Base-by-base conservation (phyloP, 2,797 vertebrate species). In the Acanthurus leucopareius region DNA sequence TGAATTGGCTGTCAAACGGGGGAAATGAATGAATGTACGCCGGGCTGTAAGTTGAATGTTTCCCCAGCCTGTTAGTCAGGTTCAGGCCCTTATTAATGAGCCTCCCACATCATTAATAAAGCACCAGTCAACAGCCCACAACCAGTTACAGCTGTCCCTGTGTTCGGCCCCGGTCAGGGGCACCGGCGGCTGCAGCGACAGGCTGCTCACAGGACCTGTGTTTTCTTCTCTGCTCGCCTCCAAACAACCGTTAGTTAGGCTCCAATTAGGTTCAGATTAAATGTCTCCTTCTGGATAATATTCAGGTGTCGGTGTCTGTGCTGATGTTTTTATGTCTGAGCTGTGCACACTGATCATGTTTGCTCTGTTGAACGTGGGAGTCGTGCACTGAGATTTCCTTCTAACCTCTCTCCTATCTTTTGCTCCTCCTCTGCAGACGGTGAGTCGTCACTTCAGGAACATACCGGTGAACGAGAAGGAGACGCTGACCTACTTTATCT, bases 401-500 rank as follows among this genome's bases (percentile, higher is more conserved):
- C 48, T 16, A 9, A 28, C 19, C 1, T 66, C 7, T 28, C 4
- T 0, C 6, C 10, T n/a, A 10, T 56, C 13, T 38, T 62, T 80
- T 15, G 10, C 19, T 51, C 10, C 17, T 10, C 25, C 20, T 40
- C 49, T 64, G 61, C 75, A 99, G 98, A 99, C 98, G 15, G 97
- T 99, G 92, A 99, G 98, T 89, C 97, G 98, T 75, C 98, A 99
- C 92, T 99, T 99, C 95, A 96, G 98, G 92, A 99, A 98, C 84
- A 99, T 99, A 77, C 97, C 96, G 0, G 98, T 99, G 88, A 99
- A 99, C 76, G 98, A 99, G 91, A 99, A 99, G 90, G 98, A 99
- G 91, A 99, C 98, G 0, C 96, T 99, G 63, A 97, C 97, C 3
- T 99, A 98, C 93, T 99, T 99, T 86, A 99, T 99, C 89, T 99